Evolutionary conservation across 1,140 invertebrate genomes (phyloP), one percentile per base, ranked within the genome.

Genomic region (Halesus radiatus): DNA sequence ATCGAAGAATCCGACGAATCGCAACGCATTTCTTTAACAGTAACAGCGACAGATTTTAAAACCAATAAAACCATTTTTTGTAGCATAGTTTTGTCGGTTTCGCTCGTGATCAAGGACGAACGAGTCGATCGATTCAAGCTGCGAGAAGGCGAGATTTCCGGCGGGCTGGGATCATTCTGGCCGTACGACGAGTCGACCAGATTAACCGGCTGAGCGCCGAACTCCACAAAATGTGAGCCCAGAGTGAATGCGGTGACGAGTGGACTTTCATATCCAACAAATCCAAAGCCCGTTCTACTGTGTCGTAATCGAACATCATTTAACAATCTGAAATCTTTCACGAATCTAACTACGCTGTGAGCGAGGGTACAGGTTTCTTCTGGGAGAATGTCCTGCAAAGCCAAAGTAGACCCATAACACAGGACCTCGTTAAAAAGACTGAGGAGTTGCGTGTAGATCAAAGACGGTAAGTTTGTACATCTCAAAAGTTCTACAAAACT

Each of bases 341-440:
- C 95, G 86, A 94, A 95, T 22, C 96, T 92, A 0, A 97, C 95
- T 81, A 96, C 92, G 29, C 95, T 91, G 85, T 97, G 95, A 15
- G 96, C 96, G 81, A 97, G 87, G 84, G 93, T 93, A 86, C 95
- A 96, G 10, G 96, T 96, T 85, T 97, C 96, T 85, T 97, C 95
- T 20, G 95, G 95, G 73, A 96, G 87, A 78, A 95, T 92, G 87
- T 96, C 95, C 88, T 97, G 96, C 78, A 97, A 88, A 29, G 96
- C 95, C 81, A 97, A 88, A 45, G 96, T 97, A 74, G 95, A 97
- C 1, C 96, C 96, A 87, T 97, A 97, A 87, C 96, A 97, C 37
- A 97, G 86, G 4, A 96, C 95, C 88, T 97, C 96, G 86, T 97
- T 97, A 82, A 96, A 96, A 22, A 97, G 88, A 80, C 93, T 94